A percentile compares a stretch with the other conserved stretches of the same genome.
Evolutionary conservation across 2,113 vertebrate genomes (phyloP).

Genomic region (Pseudopodoces humilis): DNA sequence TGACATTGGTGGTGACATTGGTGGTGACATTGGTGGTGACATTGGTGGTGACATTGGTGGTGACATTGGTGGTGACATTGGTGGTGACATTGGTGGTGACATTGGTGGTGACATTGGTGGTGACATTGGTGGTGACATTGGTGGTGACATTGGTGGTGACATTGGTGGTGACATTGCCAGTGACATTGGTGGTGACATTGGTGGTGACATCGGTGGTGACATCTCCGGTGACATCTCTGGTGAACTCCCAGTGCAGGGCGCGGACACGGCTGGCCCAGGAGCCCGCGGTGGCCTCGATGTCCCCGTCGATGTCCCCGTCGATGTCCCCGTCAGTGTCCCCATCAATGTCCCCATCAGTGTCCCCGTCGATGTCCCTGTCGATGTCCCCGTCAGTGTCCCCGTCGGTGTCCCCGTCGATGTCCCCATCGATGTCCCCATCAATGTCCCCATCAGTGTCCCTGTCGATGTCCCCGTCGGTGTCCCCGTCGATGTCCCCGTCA

Average conservation of each 20-base stretch:
- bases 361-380: neutral
- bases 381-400: neutral
- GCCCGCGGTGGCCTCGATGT: neutral
- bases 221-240: neutral
- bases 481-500: neutral
- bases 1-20: no score
- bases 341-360: neutral
- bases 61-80: no score
- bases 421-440: neutral
- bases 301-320: neutral
- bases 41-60: no score
- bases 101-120: neutral
- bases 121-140: no score
- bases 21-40: no score
- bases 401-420: neutral
- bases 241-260: neutral
- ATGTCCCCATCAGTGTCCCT: neutral
- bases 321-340: neutral
- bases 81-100: no score
- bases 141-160: no score
- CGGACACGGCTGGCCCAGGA: neutral
- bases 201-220: neutral
- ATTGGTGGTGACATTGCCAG: neutral
- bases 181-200: neutral
- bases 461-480: neutral